These are phyloP conservation scores for Stegodyphus mimosarum DNA, from an alignment of 1,140 invertebrate genomes.

Conservation along the genomic window DNA sequence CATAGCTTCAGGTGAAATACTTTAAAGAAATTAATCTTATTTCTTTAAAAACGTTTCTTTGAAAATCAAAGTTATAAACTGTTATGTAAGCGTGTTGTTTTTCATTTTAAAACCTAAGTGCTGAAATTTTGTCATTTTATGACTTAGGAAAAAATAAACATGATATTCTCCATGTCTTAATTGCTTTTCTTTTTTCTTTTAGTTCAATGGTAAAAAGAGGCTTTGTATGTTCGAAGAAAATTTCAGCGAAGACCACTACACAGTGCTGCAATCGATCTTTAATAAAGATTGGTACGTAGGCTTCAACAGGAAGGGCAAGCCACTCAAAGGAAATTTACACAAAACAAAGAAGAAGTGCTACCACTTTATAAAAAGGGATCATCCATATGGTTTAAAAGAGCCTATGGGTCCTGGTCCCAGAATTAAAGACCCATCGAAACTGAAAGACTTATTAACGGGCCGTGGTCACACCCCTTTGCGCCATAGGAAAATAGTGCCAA, in stretches of 20 bases:
- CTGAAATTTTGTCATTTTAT: too few species aligned
- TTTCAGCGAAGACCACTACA: constrained; percentile 40
- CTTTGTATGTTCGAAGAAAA: constrained; percentile 46
- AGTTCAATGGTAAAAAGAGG: constrained; percentile 45
- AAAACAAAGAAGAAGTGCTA: constrained; percentile 32
- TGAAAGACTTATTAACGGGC: constrained; percentile 42
- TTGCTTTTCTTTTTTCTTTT: constrained; percentile 8
- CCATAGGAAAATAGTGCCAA: constrained; percentile 41
- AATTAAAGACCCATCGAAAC: constrained; percentile 32
- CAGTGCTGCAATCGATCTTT: constrained; percentile 37
- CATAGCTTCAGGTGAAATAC: too few species aligned
- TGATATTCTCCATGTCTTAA: too few species aligned
- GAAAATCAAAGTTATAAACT: too few species aligned
- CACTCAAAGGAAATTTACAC: constrained; percentile 28
- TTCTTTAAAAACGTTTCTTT: too few species aligned
- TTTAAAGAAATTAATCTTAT: too few species aligned
- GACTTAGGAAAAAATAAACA: too few species aligned
- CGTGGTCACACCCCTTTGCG: background rate
- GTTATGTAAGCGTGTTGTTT: too few species aligned
- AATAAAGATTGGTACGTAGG: constrained; percentile 45
- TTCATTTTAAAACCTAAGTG: too few species aligned
- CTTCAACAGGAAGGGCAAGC: constrained; percentile 47
- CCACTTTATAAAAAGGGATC: constrained; percentile 42
- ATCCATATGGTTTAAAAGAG: constrained; percentile 17
- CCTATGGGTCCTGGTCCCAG: constrained; percentile 13